These are phyloP conservation scores for Octodon degus DNA, from an alignment of 2,113 vertebrate species.

Conservation along the genomic window DNA sequence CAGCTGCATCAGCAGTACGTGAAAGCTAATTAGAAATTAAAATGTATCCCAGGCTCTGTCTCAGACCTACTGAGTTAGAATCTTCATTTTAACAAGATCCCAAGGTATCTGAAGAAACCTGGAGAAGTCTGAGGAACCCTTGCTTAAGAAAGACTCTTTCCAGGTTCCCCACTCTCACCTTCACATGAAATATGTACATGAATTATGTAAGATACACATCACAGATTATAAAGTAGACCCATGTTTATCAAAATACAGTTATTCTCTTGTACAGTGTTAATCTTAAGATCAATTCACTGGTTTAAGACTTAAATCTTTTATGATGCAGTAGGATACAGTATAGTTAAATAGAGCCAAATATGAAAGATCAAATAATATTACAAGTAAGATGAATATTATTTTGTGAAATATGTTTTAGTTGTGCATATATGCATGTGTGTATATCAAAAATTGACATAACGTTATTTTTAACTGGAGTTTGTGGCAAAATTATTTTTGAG, in stretches of 20 bases:
- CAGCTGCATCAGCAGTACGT: neutral
- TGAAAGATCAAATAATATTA: neutral
- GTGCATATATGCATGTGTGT: neutral
- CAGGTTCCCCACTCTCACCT: neutral
- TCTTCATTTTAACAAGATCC: neutral
- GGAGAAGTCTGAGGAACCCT: neutral
- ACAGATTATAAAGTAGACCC: slow-evolving; percentile 1
- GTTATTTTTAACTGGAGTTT: neutral
- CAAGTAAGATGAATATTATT: neutral
- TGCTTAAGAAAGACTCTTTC: neutral
- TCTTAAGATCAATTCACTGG: neutral
- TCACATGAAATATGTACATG: slow-evolving; percentile 19
- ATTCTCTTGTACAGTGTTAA: neutral
- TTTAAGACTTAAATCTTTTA: neutral
- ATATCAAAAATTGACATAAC: neutral
- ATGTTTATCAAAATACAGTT: neutral
- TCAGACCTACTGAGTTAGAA: neutral
- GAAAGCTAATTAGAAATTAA: neutral
- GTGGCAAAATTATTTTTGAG: neutral
- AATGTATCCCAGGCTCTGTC: neutral
- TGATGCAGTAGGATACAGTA: neutral
- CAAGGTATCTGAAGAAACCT: neutral
- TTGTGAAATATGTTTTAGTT: slow-evolving; percentile 1
- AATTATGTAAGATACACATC: neutral
- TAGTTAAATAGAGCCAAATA: neutral